phyloP scores from a whole-genome alignment of 2,888 invertebrate genomes.

The Stictocephala bisonia region DNA sequence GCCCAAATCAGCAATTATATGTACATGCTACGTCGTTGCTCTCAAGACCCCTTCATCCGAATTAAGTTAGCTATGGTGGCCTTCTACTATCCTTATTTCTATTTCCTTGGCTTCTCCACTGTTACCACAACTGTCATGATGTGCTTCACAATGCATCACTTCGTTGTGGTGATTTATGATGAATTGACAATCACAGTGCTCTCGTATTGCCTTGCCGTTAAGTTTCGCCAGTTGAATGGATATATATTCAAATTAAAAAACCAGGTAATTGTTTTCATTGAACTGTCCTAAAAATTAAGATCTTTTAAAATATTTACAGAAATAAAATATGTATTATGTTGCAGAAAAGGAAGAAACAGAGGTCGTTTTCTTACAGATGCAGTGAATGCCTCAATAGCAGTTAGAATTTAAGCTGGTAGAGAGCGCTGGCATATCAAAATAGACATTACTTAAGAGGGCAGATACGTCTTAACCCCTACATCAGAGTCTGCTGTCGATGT shows the following conservation, averaged over 20 bases:
- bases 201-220: slow-evolving; percentile 10
- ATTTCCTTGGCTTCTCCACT: slow-evolving; percentile 2
- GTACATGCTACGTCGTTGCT: background rate
- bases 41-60: background rate
- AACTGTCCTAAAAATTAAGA: too few relatives aligned
- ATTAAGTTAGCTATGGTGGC: slow-evolving; percentile 12
- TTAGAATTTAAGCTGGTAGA: too few relatives aligned
- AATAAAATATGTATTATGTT: too few relatives aligned
- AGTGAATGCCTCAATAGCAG: too few relatives aligned
- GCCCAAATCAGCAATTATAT: background rate
- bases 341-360: too few relatives aligned
- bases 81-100: background rate
- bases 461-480: too few relatives aligned
- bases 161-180: background rate
- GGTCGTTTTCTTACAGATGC: too few relatives aligned
- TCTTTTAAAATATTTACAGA: too few relatives aligned
- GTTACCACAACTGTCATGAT: background rate
- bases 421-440: too few relatives aligned
- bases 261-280: too few relatives aligned
- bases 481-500: too few relatives aligned
- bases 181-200: slow-evolving; percentile 6
- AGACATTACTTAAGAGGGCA: too few relatives aligned
- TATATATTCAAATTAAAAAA: background rate
- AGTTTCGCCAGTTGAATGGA: slow-evolving; percentile 6
- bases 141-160: background rate